phyloP scores from a whole-genome alignment of 2,113 vertebrate species.

The Bombycilla garrulus region DNA sequence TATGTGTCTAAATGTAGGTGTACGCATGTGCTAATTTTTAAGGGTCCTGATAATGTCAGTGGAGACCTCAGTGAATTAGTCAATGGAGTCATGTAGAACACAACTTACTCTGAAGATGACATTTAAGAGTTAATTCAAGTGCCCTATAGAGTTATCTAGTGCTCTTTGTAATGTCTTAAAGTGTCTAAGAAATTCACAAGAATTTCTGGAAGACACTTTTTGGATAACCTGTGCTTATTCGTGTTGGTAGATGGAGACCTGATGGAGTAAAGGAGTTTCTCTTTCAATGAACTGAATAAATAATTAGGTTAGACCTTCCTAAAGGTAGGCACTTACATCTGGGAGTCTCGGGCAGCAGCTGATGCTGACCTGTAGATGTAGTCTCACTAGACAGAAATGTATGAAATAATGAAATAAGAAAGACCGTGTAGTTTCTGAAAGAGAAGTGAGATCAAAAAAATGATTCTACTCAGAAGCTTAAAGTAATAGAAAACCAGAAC shows the following conservation, averaged over 20 bases:
- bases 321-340: background rate
- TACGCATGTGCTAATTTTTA: background rate
- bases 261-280: background rate
- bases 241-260: accelerated
- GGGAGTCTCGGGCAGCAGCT: background rate
- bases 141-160: background rate
- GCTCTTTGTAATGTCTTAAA: background rate
- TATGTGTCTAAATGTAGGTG: background rate
- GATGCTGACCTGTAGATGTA: background rate
- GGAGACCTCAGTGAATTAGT: background rate
- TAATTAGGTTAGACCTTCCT: background rate
- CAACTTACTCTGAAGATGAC: background rate
- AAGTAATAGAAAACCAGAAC: background rate
- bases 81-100: background rate
- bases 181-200: background rate
- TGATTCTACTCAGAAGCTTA: accelerated
- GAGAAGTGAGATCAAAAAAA: background rate
- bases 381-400: background rate
- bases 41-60: background rate
- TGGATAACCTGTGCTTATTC: background rate
- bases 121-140: background rate
- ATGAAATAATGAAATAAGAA: background rate
- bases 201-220: background rate
- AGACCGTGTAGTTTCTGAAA: background rate
- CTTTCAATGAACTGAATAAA: background rate